Base-by-base conservation (phyloP, 2,797 vertebrate genomes). In the Danio albolineatus region DNA sequence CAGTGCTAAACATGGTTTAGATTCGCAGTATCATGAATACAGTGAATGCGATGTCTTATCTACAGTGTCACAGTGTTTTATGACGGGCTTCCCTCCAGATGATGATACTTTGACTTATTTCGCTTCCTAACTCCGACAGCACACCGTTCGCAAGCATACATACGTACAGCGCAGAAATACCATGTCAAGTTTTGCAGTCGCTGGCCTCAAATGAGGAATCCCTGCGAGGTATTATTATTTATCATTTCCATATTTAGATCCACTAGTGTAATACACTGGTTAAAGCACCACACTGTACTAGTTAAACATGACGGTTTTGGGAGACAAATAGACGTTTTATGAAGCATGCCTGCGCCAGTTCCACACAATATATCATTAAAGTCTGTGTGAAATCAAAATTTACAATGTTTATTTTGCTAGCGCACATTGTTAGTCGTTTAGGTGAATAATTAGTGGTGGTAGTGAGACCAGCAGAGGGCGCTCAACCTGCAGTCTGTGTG, bases 61-160 rank as follows among this genome's bases (percentile, higher is more conserved):
- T 77, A 84, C 81, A 85, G 74, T 66, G 77, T 86, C 86, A 84
- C 82, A 86, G 79, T 85, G 84, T 76, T 76, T 67, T 70, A 76
- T 81, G 65, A 78, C 69, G 19, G 36, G 62, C 10, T 53, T 44
- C 44, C 48, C 65, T 60, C 7, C 14, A 72, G 54, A 60, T 41
- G 41, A n/a, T 10, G 14, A 28, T 48, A 44, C 21, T 64, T 39
- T 74, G 7, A 17, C 62, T 16, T 39, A 10, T 80, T 28, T 43
- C 4, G 49, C 48, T 46, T 64, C 49, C 10, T 54, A 43, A 54
- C 38, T 57, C 16, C 49, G n/a, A 78, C 43, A 16, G 21, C 46
- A 44, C n/a, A 14, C 54, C 38, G 39, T 43, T 44, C 13, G 38
- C 1, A 13, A 56, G 61, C 74, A 10, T 39, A 36, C 60, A 6